Evolutionary conservation across 1,140 invertebrate species (phyloP).

Genomic region (Dendrolimus punctatus): DNA sequence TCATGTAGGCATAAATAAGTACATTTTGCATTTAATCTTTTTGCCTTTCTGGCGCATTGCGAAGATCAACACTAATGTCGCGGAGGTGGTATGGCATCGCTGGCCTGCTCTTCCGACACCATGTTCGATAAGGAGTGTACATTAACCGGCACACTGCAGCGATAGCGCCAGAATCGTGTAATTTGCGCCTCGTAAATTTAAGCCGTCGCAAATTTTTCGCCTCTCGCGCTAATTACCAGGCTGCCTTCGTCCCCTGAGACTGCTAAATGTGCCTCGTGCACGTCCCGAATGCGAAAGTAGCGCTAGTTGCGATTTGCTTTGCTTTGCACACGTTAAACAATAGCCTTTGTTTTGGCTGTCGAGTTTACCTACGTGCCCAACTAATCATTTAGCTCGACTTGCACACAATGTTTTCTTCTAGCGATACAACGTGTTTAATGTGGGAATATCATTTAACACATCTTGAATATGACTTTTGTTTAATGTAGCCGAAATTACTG

Average conservation of each 20-base stretch:
- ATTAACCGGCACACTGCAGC: conserved; percentile 59
- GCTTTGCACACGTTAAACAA: conserved; percentile 51
- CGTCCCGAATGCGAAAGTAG: conserved; percentile 59
- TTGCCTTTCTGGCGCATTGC: too few relatives aligned
- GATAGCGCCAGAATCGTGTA: conserved; percentile 63
- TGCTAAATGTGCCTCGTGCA: conserved; percentile 64
- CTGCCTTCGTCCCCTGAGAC: conserved; percentile 59
- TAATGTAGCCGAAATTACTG: too few relatives aligned
- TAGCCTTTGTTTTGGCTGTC: conserved; percentile 63
- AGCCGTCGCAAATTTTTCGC: conserved; percentile 69
- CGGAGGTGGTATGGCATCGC: background rate
- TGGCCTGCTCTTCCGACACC: conserved; percentile 18
- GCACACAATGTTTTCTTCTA: conserved; percentile 14
- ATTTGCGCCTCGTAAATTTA: conserved; percentile 70
- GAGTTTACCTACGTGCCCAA: conserved; percentile 55
- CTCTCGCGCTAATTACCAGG: conserved; percentile 67
- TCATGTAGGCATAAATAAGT: too few relatives aligned
- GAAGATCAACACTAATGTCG: too few relatives aligned
- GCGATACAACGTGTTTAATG: background rate
- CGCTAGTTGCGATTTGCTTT: conserved; percentile 42
- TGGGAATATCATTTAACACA: background rate
- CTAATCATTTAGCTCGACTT: conserved; percentile 41
- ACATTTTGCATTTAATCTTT: conserved; percentile 9
- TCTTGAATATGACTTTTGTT: conserved; percentile 1
- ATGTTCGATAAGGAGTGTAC: conserved; percentile 63